These are phyloP conservation scores for Pseudomyrmex flavicornis DNA, from an alignment of 1,140 invertebrate species.

Conservation along the genomic window DNA sequence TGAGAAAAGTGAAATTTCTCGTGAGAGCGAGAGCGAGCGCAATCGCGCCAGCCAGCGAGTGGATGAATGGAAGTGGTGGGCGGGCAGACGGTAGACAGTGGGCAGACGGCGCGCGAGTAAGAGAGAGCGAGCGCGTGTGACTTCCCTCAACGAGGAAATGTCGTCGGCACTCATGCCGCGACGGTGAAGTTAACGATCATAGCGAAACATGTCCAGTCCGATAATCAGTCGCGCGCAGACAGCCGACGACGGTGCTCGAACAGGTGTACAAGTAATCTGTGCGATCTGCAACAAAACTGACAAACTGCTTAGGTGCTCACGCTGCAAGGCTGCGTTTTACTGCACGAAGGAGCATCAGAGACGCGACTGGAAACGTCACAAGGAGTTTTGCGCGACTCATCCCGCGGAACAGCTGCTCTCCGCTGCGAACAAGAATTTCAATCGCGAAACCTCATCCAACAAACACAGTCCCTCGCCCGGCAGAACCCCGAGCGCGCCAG, in stretches of 20 bases:
- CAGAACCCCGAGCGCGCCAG: slow-evolving; percentile 1
- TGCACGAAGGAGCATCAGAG: slow-evolving; percentile 92
- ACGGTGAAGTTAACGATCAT: slow-evolving; percentile 58
- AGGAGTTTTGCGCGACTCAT: slow-evolving; percentile 77
- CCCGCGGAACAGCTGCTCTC: slow-evolving; percentile 20
- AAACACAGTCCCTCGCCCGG: background rate
- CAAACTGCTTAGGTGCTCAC: slow-evolving; percentile 90
- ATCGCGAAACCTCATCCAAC: slow-evolving; percentile 8
- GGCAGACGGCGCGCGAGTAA: background rate
- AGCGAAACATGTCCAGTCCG: slow-evolving; percentile 72
- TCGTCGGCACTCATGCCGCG: slow-evolving; percentile 67
- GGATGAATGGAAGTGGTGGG: too few species aligned
- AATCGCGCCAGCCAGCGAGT: too few species aligned
- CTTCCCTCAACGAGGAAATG: slow-evolving; percentile 71
- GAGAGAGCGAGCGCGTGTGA: slow-evolving; percentile 59
- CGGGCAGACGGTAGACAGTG: too few species aligned
- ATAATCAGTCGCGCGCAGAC: slow-evolving; percentile 74
- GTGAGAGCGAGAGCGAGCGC: too few species aligned
- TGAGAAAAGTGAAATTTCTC: too few species aligned
- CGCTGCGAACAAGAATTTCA: slow-evolving; percentile 21
- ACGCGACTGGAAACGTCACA: slow-evolving; percentile 91
- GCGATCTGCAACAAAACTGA: slow-evolving; percentile 89
- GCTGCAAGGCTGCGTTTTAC: slow-evolving; percentile 90
- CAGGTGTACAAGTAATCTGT: slow-evolving; percentile 81
- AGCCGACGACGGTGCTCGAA: slow-evolving; percentile 58